Evolutionary conservation across 2,888 invertebrate species (phyloP), one percentile per base, ranked within the genome.

Genomic region (Eucera pruinosa): DNA sequence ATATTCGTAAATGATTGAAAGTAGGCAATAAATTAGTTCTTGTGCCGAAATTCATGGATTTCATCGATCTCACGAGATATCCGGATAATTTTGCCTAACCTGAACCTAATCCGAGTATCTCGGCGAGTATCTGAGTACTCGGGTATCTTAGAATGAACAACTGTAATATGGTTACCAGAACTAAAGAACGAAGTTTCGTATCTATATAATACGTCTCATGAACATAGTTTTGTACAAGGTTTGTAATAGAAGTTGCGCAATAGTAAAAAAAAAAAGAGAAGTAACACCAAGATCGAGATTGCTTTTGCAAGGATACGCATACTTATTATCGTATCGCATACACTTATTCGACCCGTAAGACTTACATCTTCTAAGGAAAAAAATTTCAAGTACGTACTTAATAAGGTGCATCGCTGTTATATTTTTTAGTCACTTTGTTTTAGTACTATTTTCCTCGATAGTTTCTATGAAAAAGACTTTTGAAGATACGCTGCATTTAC

Each of bases 171-270:
- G n/a, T n/a, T n/a, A n/a, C n/a, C n/a, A 78, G 50, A 77, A 48
- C 39, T 62, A 62, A 77, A 64, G 33, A 64, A 69, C 65, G 27
- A 72, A 69, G 64, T 80, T 80, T 74, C 64, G 25, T 78, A 60
- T 72, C 58, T 52, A 71, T 23, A 66, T n/a, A n/a, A n/a, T n/a
- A n/a, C n/a, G n/a, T n/a, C n/a, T n/a, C n/a, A n/a, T n/a, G n/a
- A n/a, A n/a, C n/a, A n/a, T n/a, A 39, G 61, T 67, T 76, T 69
- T 65, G 27, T 71, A 66, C 52, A 55, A 54, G 64, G 25, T 66
- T 78, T 62, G 33, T 47, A 55, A 73, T 60, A 55, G 48, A 60
- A 60, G 55, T 60, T n/a, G 15, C n/a, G n/a, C n/a, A n/a, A n/a
- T n/a, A n/a, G n/a, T n/a, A n/a, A n/a, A n/a, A n/a, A n/a, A n/a